A percentile compares a stretch with the other conserved stretches of the same genome.
These are phyloP conservation scores for Chaetodon auriga DNA, from an alignment of 2,113 vertebrate genomes.

Conservation along the genomic window DNA sequence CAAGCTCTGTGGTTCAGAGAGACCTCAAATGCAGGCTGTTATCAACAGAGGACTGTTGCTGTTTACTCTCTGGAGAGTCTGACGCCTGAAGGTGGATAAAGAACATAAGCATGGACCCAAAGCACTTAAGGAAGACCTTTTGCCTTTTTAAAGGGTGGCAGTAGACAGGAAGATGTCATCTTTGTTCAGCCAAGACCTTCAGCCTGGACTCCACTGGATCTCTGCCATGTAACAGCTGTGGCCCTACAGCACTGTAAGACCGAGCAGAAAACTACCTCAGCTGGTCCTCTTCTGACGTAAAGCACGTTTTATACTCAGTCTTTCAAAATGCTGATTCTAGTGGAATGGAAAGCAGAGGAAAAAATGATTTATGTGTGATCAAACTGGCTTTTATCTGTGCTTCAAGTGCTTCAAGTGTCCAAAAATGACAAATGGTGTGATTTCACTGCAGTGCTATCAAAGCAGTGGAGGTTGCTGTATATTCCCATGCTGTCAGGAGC, in stretches of 20 bases:
- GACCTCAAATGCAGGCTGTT: slow-evolving; percentile 3
- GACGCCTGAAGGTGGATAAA: not conserved
- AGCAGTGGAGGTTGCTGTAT: not conserved
- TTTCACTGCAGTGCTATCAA: slow-evolving; percentile 3
- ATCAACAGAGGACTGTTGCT: not conserved
- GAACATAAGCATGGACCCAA: not conserved
- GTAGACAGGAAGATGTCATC: slow-evolving; percentile 29
- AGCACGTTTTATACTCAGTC: not conserved
- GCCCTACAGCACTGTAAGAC: not conserved
- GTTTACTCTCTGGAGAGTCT: not conserved
- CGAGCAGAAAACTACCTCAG: slow-evolving; percentile 29
- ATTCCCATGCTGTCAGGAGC: slow-evolving; percentile 13
- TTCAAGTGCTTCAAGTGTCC: not conserved
- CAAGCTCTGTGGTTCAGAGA: slow-evolving; percentile 18
- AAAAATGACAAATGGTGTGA: not conserved
- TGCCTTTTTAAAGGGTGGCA: no score
- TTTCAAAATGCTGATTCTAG: not conserved
- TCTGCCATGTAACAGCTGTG: slow-evolving; percentile 55
- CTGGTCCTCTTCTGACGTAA: slow-evolving; percentile 10
- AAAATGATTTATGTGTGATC: not conserved
- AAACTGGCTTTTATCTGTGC: not conserved
- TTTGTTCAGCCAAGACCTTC: slow-evolving; percentile 42
- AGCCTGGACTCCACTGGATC: slow-evolving; percentile 46
- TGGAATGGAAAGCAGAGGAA: not conserved
- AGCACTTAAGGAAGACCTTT: not conserved